phyloP scores from a whole-genome alignment of 2,113 vertebrate genomes.

The Arenaria interpres region DNA sequence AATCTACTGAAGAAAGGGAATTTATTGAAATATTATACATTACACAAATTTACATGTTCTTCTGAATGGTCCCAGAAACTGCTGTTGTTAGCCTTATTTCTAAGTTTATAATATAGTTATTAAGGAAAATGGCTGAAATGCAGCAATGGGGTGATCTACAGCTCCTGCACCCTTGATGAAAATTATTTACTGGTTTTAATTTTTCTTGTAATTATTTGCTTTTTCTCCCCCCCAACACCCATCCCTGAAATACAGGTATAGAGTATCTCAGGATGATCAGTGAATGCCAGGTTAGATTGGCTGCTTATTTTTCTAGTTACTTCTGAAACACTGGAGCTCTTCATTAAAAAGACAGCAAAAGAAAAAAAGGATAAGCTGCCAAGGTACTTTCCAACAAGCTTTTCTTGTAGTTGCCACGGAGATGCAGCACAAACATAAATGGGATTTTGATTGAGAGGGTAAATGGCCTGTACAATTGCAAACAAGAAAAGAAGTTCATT shows the following conservation, averaged over 20 bases:
- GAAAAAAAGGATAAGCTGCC: not conserved
- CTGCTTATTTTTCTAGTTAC: not conserved
- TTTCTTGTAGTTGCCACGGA: slow-evolving; percentile 8
- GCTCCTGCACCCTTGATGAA: not conserved
- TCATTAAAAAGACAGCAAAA: not conserved
- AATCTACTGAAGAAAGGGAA: not conserved
- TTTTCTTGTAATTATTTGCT: not conserved
- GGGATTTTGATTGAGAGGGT: slow-evolving; percentile 13
- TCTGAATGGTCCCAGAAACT: not conserved
- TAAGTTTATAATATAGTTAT: not conserved
- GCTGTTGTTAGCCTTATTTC: not conserved
- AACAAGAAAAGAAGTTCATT: not conserved
- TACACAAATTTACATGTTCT: not conserved
- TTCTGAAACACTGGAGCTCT: not conserved
- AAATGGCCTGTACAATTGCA: not conserved
- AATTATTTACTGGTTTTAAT: not conserved
- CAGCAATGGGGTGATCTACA: not conserved
- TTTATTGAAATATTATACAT: not conserved
- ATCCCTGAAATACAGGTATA: not conserved
- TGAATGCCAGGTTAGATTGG: not conserved
- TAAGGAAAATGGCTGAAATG: not conserved
- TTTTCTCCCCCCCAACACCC: not conserved
- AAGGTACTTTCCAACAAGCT: not conserved
- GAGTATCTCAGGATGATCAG: not conserved
- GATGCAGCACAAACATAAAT: slow-evolving; percentile 23